A percentile compares a stretch with the other conserved stretches of the same genome.
Conservation (phyloP, 2,797 vertebrate genomes). For the Tarsius wallacei region DNA sequence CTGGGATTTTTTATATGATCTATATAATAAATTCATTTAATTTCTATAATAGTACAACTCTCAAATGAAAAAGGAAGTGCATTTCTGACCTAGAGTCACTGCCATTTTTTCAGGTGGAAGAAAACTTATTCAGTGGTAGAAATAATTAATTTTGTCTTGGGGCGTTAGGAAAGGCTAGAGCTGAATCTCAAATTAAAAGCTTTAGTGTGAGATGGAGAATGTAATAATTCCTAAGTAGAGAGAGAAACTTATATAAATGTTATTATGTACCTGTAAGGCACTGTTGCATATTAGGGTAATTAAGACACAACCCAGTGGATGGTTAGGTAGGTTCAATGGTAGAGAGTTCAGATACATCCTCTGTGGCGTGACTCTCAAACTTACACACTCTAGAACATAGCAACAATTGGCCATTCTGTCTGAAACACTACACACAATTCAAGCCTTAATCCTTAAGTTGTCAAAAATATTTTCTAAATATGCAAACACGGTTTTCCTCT, state of each 20-base stretch:
- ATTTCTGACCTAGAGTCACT: constrained; percentile 46
- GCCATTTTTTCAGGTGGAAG: constrained; percentile 29
- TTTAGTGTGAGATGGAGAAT: not conserved
- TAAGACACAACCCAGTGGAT: not conserved
- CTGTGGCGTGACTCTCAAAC: not conserved
- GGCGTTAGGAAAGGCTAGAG: constrained; percentile 55
- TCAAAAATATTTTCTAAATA: constrained; percentile 44
- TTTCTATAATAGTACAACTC: not conserved
- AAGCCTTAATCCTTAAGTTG: constrained; percentile 38
- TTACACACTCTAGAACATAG: not conserved
- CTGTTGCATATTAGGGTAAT: not conserved
- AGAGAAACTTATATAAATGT: constrained; percentile 43
- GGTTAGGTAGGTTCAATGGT: not conserved
- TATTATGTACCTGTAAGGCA: constrained; percentile 15
- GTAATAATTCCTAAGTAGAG: constrained; percentile 24
- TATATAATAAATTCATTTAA: not conserved
- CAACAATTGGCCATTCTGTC: constrained; percentile 31
- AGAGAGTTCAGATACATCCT: not conserved
- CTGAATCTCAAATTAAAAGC: constrained; percentile 6
- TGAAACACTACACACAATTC: not conserved
- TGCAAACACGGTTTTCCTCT: constrained; percentile 18
- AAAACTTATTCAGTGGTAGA: constrained; percentile 42
- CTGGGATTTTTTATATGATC: constrained; percentile 33
- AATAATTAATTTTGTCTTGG: constrained; percentile 61
- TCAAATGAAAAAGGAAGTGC: constrained; percentile 38